Evolutionary conservation across 1,140 invertebrate genomes (phyloP).

Genomic region (Zaprionus gabonicus): DNA sequence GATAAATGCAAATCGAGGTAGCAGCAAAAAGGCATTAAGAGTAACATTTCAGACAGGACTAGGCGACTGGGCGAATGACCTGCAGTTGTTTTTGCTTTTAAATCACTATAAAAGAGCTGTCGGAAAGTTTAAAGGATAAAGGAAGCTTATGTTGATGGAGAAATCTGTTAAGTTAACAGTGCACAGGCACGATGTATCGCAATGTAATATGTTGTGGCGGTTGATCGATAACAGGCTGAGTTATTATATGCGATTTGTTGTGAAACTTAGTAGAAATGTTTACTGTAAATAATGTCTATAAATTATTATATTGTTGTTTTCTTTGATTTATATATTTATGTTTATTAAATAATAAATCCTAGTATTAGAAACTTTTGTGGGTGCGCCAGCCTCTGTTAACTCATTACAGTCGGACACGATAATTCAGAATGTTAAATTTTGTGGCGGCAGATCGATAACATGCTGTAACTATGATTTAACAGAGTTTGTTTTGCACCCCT

Average conservation of each 20-base stretch:
- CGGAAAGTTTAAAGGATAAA: neutral
- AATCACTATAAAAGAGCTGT: neutral
- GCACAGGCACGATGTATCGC: too few relatives aligned
- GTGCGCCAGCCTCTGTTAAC: neutral
- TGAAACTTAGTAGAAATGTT: too few relatives aligned
- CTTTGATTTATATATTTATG: neutral
- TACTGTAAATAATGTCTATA: too few relatives aligned
- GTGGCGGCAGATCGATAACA: neutral
- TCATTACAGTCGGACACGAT: neutral
- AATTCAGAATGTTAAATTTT: neutral
- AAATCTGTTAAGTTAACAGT: neutral
- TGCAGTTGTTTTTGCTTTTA: neutral
- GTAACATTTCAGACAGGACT: neutral
- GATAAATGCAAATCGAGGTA: slow-evolving; percentile 38
- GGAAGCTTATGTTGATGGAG: neutral
- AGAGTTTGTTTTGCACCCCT: neutral
- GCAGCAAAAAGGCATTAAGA: slow-evolving; percentile 11
- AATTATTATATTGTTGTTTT: neutral
- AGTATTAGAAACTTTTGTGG: neutral
- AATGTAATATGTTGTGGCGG: neutral
- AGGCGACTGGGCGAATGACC: neutral
- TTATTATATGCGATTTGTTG: neutral
- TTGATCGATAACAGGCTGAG: neutral
- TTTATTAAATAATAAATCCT: neutral
- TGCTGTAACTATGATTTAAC: neutral